Conservation (phyloP, 2,797 vertebrate species). For the Liparis tanakae region DNA sequence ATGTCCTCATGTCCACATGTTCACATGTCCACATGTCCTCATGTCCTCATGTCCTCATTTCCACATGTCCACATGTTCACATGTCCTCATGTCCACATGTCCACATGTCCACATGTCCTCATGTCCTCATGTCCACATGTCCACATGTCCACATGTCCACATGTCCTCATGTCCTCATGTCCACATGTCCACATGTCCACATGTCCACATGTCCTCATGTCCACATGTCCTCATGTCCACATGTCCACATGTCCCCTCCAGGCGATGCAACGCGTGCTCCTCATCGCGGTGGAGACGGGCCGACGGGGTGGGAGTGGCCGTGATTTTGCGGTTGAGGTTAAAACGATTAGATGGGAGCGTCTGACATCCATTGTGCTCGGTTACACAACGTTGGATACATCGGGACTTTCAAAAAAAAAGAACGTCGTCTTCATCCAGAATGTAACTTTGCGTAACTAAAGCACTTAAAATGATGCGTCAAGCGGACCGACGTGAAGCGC, state of each 20-base stretch:
- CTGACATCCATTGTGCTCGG: neutral
- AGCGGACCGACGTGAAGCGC: slow-evolving; percentile 6
- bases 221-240: too few relatives aligned
- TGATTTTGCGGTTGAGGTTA: slow-evolving; percentile 31
- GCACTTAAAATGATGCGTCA: slow-evolving; percentile 17
- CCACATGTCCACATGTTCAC: too few relatives aligned
- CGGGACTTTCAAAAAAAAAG: neutral
- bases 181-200: too few relatives aligned
- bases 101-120: too few relatives aligned
- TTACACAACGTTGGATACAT: slow-evolving; percentile 7
- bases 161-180: too few relatives aligned
- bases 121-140: too few relatives aligned
- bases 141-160: too few relatives aligned
- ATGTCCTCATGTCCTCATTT: too few relatives aligned
- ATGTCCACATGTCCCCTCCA: slow-evolving; percentile 23
- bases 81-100: too few relatives aligned
- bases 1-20: too few relatives aligned
- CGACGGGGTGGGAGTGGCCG: slow-evolving; percentile 44
- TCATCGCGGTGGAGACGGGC: slow-evolving; percentile 42
- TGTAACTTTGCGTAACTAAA: neutral
- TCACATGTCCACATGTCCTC: too few relatives aligned
- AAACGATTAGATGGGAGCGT: slow-evolving; percentile 27
- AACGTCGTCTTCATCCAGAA: neutral
- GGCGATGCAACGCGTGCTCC: slow-evolving; percentile 38
- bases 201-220: too few relatives aligned